Base-by-base conservation (phyloP, 1,140 invertebrate genomes). In the Zaprionus kolodkinae region DNA sequence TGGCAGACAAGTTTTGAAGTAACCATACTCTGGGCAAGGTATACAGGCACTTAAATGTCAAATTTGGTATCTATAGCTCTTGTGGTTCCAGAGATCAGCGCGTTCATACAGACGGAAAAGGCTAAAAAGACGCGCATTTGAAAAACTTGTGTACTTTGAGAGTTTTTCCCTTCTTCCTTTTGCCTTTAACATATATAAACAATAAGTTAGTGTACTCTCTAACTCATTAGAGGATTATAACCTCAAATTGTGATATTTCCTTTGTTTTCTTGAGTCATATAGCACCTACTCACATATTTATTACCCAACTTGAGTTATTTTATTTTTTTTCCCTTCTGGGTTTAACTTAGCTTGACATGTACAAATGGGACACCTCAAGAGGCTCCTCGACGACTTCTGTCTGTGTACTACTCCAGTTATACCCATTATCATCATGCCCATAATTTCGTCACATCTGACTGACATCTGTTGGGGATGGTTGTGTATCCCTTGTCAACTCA, bases 381-480 rank as follows among this genome's bases (percentile, higher is more conserved):
- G 71, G 63, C 63, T 65, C 54, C 62, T 57, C 64, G 55, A 52
- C 64, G 55, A 52, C 40, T 68, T 43, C 64, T 52, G 17, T 13
- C 30, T 36, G 43, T 35, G 64, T 45, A 21, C 63, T 62, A 66
- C 59, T 65, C 43, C 55, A 60, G 38, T 48, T 45, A 21, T 63
- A 52, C 72, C 54, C 80, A 79, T 81, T 82, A 81, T 82, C 43
- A 78, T 65, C 43, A 78, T 65, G 66, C 45, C 56, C 67, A 73
- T 83, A 60, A 83, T 70, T 69, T 67, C 30, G 56, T 72, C 69
- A 65, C 56, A 85, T 85, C 82, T 85, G 81, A 85, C 74, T 78
- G 57, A 56, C 82, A 86, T 79, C 83, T 84, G 80, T 56, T 25
- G 78, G 66, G 52, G 15, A 11, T 25, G 56, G 43, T 55, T 21